A percentile compares a stretch with the other conserved stretches of the same genome.
Evolutionary conservation across 2,888 invertebrate genomes (phyloP).

Genomic region (Tupiocoris notatus): DNA sequence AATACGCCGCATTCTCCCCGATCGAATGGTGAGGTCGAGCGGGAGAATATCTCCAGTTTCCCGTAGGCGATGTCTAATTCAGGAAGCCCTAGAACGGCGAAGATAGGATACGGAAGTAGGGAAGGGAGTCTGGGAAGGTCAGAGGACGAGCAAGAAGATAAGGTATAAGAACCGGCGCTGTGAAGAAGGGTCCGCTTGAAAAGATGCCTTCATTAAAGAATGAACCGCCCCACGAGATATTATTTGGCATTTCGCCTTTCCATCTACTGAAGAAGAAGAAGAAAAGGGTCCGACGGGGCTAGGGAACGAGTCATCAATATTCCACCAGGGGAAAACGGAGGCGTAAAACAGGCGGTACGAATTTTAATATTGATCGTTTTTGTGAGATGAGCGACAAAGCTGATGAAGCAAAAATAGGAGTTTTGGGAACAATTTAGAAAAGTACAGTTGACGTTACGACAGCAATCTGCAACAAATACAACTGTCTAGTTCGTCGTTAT

Average conservation of each 20-base stretch:
- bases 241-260: background rate
- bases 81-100: background rate
- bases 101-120: background rate
- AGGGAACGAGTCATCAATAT: background rate
- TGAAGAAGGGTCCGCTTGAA: background rate
- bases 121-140: background rate
- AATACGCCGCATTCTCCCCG: background rate
- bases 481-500: no score
- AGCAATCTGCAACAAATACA: no score
- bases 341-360: background rate
- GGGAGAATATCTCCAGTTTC: background rate
- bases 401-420: no score
- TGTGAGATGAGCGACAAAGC: background rate
- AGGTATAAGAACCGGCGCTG: background rate
- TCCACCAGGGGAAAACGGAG: background rate
- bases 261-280: background rate
- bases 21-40: background rate
- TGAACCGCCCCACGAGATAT: background rate
- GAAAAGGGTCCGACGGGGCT: background rate
- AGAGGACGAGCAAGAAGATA: background rate
- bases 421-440: no score
- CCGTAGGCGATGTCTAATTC: background rate
- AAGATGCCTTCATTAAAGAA: background rate
- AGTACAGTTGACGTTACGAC: no score
- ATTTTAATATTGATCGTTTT: background rate